Percentiles rank a stretch among this genome's conserved stretches.
These are phyloP conservation scores for Psittacula echo DNA, from an alignment of 2,797 vertebrate genomes.

Conservation along the genomic window DNA sequence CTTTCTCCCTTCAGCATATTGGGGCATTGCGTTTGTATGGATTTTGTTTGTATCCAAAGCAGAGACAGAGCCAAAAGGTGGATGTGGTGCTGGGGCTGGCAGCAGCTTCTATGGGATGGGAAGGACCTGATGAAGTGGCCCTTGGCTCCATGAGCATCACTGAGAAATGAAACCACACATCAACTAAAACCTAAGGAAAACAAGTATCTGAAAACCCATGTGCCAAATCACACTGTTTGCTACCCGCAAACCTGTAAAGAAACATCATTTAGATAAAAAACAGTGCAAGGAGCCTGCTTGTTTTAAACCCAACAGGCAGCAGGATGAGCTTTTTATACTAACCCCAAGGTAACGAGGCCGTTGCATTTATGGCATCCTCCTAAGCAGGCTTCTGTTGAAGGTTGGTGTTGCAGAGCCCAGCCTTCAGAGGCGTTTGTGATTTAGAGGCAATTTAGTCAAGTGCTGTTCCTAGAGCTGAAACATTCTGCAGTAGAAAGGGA, in stretches of 20 bases:
- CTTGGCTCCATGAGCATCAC: background rate
- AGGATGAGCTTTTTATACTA: accelerated
- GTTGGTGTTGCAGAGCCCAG: background rate
- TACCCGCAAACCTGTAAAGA: background rate
- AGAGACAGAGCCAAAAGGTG: background rate
- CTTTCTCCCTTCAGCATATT: background rate
- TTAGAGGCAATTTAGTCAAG: background rate
- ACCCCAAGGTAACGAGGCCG: background rate
- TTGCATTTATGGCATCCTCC: background rate
- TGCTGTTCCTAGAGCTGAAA: constrained; percentile 19
- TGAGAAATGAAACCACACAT: background rate
- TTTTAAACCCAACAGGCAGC: background rate
- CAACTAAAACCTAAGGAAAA: background rate
- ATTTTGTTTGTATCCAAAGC: background rate
- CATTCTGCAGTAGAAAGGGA: background rate
- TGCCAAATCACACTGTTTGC: background rate
- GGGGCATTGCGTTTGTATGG: accelerated
- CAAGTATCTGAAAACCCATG: background rate
- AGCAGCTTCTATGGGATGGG: background rate
- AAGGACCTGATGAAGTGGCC: background rate
- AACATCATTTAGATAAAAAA: background rate
- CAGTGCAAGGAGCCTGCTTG: background rate
- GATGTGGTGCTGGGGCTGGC: background rate
- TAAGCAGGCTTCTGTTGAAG: background rate
- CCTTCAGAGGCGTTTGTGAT: background rate